Percentiles rank a stretch among this genome's conserved stretches.
Evolutionary conservation across 2,797 vertebrate species (phyloP).

Genomic region (Pseudochirops corinnae): DNA sequence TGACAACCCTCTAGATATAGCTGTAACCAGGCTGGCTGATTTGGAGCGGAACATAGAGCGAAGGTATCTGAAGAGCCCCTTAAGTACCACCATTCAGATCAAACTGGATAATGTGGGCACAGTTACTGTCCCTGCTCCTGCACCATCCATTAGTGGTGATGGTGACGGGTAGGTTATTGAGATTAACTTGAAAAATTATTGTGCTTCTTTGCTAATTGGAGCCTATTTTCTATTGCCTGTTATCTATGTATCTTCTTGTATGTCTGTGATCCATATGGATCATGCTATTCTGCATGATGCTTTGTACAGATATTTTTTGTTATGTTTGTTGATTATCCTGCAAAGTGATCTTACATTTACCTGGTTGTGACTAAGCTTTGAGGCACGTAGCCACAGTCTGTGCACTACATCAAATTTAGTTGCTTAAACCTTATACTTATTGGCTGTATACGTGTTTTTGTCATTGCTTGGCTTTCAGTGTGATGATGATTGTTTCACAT

Average conservation of each 20-base stretch:
- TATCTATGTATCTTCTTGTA: slow-evolving; percentile 90
- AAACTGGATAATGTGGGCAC: slow-evolving; percentile 99
- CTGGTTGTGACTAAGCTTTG: slow-evolving; percentile 89
- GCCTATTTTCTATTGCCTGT: slow-evolving; percentile 92
- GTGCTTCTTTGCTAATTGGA: slow-evolving; percentile 96
- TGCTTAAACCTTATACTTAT: slow-evolving; percentile 89
- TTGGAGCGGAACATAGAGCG: slow-evolving; percentile 99
- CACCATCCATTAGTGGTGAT: slow-evolving; percentile 99
- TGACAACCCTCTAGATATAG: slow-evolving; percentile 99
- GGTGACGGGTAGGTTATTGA: slow-evolving; percentile 99
- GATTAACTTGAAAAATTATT: slow-evolving; percentile 94
- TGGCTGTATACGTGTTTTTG: slow-evolving; percentile 89
- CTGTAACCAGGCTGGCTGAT: slow-evolving; percentile 98
- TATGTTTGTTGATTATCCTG: slow-evolving; percentile 87
- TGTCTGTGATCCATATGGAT: slow-evolving; percentile 88
- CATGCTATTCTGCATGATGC: slow-evolving; percentile 91
- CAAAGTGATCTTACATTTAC: slow-evolving; percentile 88
- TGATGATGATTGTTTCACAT: slow-evolving; percentile 86
- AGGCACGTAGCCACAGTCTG: slow-evolving; percentile 90
- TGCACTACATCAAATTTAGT: slow-evolving; percentile 90
- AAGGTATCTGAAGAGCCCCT: slow-evolving; percentile 99
- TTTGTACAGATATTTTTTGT: slow-evolving; percentile 88
- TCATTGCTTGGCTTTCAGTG: slow-evolving; percentile 90
- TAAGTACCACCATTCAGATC: slow-evolving; percentile 99
- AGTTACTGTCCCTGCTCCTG: slow-evolving; percentile 99